phyloP scores from a whole-genome alignment of 2,113 vertebrate genomes.

The Typhlomys cinereus region DNA sequence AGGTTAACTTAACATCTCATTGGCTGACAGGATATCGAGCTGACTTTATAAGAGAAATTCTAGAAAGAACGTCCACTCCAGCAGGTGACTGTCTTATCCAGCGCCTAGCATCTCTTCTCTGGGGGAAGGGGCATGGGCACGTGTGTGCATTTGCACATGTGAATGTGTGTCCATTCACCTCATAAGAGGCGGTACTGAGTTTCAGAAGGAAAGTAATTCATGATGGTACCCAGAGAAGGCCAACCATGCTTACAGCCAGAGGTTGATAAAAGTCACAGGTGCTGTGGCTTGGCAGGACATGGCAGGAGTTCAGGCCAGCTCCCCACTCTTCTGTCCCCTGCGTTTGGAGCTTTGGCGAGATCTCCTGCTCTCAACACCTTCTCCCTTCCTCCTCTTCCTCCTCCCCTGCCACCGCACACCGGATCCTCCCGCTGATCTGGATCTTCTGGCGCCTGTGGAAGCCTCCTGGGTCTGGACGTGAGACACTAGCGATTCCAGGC shows the following conservation, averaged over 20 bases:
- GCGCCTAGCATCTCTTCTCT: neutral
- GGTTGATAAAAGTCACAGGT: neutral
- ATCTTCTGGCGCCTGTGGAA: neutral
- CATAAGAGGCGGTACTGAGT: neutral
- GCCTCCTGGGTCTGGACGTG: neutral
- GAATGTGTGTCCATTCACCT: neutral
- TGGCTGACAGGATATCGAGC: slow-evolving; percentile 5
- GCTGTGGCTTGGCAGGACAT: neutral
- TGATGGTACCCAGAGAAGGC: neutral
- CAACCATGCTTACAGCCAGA: neutral
- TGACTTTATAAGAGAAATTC: neutral
- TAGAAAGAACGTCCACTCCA: neutral
- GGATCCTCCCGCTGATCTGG: neutral
- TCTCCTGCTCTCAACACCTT: neutral
- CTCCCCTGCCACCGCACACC: too few relatives aligned
- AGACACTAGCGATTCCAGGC: neutral
- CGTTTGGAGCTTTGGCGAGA: neutral
- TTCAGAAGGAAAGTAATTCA: neutral
- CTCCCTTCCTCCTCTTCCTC: too few relatives aligned
- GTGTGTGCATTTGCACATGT: neutral
- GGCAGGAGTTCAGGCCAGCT: neutral
- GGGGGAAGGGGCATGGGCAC: too few relatives aligned
- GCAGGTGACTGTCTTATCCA: slow-evolving; percentile 24
- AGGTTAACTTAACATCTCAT: neutral
- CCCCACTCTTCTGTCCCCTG: fast-evolving